These are phyloP conservation scores for Xyrichtys novacula DNA, from an alignment of 2,797 vertebrate species.

Conservation along the genomic window DNA sequence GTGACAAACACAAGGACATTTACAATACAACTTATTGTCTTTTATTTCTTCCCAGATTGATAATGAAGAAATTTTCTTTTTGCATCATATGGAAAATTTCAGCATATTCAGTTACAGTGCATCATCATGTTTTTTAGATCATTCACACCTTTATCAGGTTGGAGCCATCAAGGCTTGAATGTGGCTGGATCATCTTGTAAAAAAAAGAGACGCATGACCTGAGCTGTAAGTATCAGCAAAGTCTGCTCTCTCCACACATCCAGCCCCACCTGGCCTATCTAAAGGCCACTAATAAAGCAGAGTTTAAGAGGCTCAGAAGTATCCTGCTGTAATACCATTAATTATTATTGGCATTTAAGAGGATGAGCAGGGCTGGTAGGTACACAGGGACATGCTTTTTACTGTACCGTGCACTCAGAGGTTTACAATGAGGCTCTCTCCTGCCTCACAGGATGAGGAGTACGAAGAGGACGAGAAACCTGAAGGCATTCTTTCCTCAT, in stretches of 20 bases:
- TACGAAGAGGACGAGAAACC: slow-evolving; percentile 22
- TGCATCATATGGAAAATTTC: too few relatives aligned
- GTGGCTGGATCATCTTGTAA: too few relatives aligned
- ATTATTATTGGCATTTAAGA: slow-evolving; percentile 84
- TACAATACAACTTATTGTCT: too few relatives aligned
- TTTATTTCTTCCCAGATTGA: too few relatives aligned
- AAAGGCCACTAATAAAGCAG: slow-evolving; percentile 73
- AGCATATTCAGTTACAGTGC: too few relatives aligned
- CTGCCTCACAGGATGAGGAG: slow-evolving; percentile 17
- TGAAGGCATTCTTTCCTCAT: slow-evolving; percentile 25
- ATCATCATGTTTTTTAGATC: too few relatives aligned
- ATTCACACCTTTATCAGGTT: too few relatives aligned
- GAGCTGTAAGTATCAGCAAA: slow-evolving; percentile 35
- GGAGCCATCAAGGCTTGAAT: too few relatives aligned
- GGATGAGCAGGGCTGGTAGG: slow-evolving; percentile 71
- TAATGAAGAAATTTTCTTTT: too few relatives aligned
- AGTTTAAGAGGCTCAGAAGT: slow-evolving; percentile 82
- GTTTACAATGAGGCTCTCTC: slow-evolving; percentile 65
- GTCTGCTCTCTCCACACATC: slow-evolving; percentile 27
- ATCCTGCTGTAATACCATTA: slow-evolving; percentile 79
- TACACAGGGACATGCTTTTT: slow-evolving; percentile 73
- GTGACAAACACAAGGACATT: too few relatives aligned
- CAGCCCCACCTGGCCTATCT: slow-evolving; percentile 55
- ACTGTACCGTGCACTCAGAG: slow-evolving; percentile 65
- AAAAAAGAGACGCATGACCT: too few relatives aligned